phyloP scores from a whole-genome alignment of 2,888 invertebrate species.

The Harpalus rubripes region DNA sequence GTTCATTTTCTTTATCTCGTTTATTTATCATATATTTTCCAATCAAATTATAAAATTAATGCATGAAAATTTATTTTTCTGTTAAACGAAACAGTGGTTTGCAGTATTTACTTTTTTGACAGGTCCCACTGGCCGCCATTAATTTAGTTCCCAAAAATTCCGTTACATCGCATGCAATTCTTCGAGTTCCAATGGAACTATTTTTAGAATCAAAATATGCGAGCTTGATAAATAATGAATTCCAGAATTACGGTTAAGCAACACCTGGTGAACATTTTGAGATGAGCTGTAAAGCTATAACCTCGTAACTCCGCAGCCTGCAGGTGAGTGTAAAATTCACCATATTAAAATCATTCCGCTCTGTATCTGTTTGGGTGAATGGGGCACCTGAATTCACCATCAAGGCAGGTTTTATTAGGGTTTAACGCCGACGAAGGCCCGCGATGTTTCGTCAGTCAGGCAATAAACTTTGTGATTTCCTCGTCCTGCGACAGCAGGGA shows the following conservation, averaged over 20 bases:
- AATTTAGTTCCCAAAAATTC: too few species aligned
- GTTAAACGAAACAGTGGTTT: too few species aligned
- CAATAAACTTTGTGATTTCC: slow-evolving; percentile 60
- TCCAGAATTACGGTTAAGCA: not conserved
- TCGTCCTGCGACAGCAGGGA: slow-evolving; percentile 11
- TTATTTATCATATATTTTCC: too few species aligned
- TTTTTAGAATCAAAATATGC: too few species aligned
- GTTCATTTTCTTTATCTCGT: too few species aligned
- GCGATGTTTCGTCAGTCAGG: slow-evolving; percentile 44
- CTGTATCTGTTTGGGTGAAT: slow-evolving; percentile 24
- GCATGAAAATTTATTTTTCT: too few species aligned
- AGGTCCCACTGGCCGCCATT: too few species aligned
- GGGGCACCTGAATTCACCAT: slow-evolving; percentile 34
- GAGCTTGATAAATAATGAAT: not conserved
- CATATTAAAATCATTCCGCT: slow-evolving; percentile 18
- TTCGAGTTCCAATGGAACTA: too few species aligned
- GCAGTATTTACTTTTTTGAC: too few species aligned
- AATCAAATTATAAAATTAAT: too few species aligned
- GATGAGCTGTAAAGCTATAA: not conserved
- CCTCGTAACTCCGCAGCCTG: not conserved
- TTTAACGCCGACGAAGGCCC: slow-evolving; percentile 1
- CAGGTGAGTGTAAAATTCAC: slow-evolving; percentile 24
- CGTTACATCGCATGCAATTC: too few species aligned
- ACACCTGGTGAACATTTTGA: slow-evolving; percentile 16
- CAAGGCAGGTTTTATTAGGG: slow-evolving; percentile 53